Evolutionary conservation across 2,113 vertebrate genomes (phyloP), one percentile per base, ranked within the genome.

Genomic region (Rhipidura dahli): DNA sequence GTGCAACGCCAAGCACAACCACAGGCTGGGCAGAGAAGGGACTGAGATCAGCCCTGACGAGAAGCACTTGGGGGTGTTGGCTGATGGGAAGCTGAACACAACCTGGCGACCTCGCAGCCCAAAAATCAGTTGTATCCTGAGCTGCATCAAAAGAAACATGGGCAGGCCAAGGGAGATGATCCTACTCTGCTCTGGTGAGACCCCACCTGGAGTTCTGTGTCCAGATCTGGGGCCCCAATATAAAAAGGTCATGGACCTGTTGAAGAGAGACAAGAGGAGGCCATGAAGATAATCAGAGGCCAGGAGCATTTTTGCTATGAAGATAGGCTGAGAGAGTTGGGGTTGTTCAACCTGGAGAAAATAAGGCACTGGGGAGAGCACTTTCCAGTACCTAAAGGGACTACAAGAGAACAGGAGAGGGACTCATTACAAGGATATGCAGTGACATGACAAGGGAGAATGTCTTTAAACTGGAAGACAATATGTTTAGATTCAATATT

Each of bases 91-190:
- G 47, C 39, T 83, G 45, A 89, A 15, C 20, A 40, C 15, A 3
- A 76, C n/a, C 30, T 40, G 47, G 9, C 7, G n/a, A 47, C 10
- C 24, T 40, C 0, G 0, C 7, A 53, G 13, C 30, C 28, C 69
- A 75, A 51, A 81, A 82, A 30, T 10, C 24, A 4, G 0, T 14
- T 53, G 39, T 66, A 21, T n/a, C 45, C n/a, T 60, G 19, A 20
- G 24, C 53, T 75, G 45, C 20, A 53, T 27, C 53, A 17, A 44
- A 60, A 75, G n/a, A 19, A 68, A 12, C 13, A 30, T 27, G 45
- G n/a, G 24, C 6, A 60, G 28, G 28, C 45, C 39, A 82, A 45
- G 30, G 44, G 39, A 47, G 13, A 23, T 21, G 53, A 30, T 68
- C 60, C 35, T 35, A 1, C 11, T 56, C 28, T 57, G 26, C 59